Evolutionary conservation across 1,140 invertebrate genomes (phyloP), one percentile per base, ranked within the genome.

Genomic region (Aphelenchoides avenae): DNA sequence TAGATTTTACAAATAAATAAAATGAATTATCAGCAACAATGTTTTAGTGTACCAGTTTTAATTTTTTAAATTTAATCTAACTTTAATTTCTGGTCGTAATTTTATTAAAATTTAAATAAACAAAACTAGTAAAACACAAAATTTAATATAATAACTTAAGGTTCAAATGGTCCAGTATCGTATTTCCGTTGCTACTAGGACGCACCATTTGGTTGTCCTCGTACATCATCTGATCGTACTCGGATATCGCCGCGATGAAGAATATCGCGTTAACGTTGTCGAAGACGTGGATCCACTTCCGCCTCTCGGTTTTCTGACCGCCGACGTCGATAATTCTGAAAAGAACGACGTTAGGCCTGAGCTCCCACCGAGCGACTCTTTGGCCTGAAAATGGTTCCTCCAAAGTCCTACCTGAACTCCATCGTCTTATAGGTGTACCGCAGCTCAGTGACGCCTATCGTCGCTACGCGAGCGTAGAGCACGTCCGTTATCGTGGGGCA

Each of bases 251-350:
- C 6, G 68, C 72, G n/a, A 81, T 57, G 54, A 79, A 81, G 41
- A 81, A 68, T 20, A 60, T 34, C 36, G 78, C 78, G 31, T 77
- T 79, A 34, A 78, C 39, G 15, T 59, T 51, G 18, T 59, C 27
- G 1, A 59, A 57, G 34, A 61, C 5, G 6, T 18, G 1, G 29
- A 52, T 22, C 57, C 87, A 89, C 76, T 88, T 88, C 64, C 85
- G 85, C 27, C 87, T 78, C 72, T 89, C 86, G 13, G 87, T 87
- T 59, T 86, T 79, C 77, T 90, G 88, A 0, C 88, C 88, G 0
- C 80, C 80, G 6, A 81, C 80, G 57, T 81, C 79, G 50, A 76
- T 78, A 11, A 80, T 79, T 54, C 65, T 65, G 24, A 68, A 70
- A 20, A 56, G 61, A 6, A 66, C 22, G 6, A 61, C 55, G 41